phyloP scores from a whole-genome alignment of 2,888 invertebrate genomes.

The Mesoligia furuncula region DNA sequence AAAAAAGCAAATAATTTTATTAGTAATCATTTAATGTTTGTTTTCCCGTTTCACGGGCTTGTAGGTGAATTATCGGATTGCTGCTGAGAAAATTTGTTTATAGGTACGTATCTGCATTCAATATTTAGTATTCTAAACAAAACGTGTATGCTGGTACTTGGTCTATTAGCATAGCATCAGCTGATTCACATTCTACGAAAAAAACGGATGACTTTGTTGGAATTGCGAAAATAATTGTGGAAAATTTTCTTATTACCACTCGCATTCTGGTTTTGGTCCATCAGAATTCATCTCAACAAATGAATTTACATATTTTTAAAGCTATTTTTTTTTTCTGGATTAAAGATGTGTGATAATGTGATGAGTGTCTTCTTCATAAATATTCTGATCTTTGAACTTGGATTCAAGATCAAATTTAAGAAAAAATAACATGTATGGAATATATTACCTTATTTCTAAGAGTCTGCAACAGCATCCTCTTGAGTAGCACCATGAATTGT shows the following conservation, averaged over 20 bases:
- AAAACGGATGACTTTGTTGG: background rate
- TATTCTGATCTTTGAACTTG: background rate
- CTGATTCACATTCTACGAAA: background rate
- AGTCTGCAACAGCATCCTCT: conserved; percentile 93
- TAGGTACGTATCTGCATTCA: background rate
- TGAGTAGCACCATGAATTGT: conserved; percentile 92
- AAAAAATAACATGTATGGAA: background rate
- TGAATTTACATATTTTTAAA: background rate
- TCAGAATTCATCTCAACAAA: too few species aligned
- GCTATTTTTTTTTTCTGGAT: background rate
- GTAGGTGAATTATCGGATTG: background rate
- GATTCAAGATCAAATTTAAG: background rate
- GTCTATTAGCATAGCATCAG: background rate
- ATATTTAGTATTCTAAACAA: background rate
- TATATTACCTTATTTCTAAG: conserved; percentile 92
- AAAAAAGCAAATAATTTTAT: conserved; percentile 61
- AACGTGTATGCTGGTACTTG: background rate
- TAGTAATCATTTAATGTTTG: background rate
- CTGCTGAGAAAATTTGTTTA: background rate
- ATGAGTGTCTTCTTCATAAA: background rate
- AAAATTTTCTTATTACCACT: background rate
- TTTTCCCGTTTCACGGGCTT: background rate
- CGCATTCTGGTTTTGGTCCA: background rate
- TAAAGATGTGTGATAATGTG: background rate
- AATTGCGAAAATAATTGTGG: background rate